phyloP scores from a whole-genome alignment of 2,888 invertebrate genomes.

The Drosophila rubida region DNA sequence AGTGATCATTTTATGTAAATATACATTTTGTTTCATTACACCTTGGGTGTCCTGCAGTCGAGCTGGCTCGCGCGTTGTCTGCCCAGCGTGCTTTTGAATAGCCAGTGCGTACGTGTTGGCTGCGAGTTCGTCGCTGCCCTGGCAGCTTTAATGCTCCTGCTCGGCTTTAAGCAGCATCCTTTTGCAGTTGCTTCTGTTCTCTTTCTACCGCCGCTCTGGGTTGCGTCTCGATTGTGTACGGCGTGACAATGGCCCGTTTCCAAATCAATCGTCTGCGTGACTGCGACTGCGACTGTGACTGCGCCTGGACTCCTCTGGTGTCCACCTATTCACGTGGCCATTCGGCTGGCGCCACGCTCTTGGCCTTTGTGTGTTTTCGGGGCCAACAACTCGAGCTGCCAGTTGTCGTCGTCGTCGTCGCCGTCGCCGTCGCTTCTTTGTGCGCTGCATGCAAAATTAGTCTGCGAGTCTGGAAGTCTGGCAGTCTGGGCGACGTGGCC shows the following conservation, averaged over 20 bases:
- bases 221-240: slow-evolving; percentile 50
- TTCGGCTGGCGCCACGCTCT: neutral
- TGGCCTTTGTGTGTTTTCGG: slow-evolving; percentile 14
- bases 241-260: slow-evolving; percentile 74
- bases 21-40: too few relatives aligned
- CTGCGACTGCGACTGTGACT: slow-evolving; percentile 54
- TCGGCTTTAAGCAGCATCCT: slow-evolving; percentile 50
- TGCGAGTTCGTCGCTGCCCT: slow-evolving; percentile 29
- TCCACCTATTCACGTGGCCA: slow-evolving; percentile 4
- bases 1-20: too few relatives aligned
- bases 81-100: slow-evolving; percentile 40
- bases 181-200: neutral
- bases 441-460: slow-evolving; percentile 78
- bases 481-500: slow-evolving; percentile 18
- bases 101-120: slow-evolving; percentile 68
- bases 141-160: slow-evolving; percentile 19
- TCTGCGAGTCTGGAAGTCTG: slow-evolving; percentile 31
- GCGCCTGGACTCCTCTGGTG: neutral
- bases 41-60: neutral
- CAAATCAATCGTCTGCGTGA: slow-evolving; percentile 78
- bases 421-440: slow-evolving; percentile 38
- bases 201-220: neutral
- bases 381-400: neutral
- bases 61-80: neutral
- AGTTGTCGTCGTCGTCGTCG: slow-evolving; percentile 17